Conservation (phyloP, 2,113 vertebrate genomes). For the Anoura caudifer region DNA sequence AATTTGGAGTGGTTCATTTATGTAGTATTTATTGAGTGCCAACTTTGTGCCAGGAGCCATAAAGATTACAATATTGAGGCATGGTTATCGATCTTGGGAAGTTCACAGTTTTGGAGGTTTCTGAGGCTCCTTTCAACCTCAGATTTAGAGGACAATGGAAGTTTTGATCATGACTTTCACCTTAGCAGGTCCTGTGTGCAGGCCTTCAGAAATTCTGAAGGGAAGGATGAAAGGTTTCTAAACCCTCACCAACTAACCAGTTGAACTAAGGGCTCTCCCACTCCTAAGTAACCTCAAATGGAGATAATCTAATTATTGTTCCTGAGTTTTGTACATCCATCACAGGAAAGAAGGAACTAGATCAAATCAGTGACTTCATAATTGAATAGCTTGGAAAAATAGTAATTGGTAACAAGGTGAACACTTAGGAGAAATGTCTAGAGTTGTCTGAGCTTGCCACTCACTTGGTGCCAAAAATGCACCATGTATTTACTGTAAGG, state of each 20-base stretch:
- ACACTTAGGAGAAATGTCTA: background rate
- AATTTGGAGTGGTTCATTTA: background rate
- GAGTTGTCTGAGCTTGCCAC: background rate
- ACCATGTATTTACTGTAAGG: background rate
- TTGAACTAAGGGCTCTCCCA: background rate
- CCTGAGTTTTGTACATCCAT: background rate
- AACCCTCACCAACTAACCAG: background rate
- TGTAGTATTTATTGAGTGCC: conserved; percentile 4
- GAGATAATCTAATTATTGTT: background rate
- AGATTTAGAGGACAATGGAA: background rate
- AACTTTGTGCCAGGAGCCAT: background rate
- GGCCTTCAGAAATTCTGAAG: background rate
- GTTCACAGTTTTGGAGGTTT: background rate
- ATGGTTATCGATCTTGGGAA: background rate
- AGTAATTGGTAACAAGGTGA: background rate
- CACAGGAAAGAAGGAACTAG: background rate
- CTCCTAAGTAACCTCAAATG: background rate
- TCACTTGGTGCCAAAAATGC: background rate
- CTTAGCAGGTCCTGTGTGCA: background rate
- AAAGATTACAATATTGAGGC: background rate
- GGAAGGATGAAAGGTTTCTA: background rate
- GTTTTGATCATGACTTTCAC: background rate
- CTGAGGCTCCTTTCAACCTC: background rate
- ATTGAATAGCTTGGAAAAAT: background rate
- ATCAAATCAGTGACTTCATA: background rate